Conservation (phyloP, 2,797 vertebrate genomes). For the Anabas testudineus region DNA sequence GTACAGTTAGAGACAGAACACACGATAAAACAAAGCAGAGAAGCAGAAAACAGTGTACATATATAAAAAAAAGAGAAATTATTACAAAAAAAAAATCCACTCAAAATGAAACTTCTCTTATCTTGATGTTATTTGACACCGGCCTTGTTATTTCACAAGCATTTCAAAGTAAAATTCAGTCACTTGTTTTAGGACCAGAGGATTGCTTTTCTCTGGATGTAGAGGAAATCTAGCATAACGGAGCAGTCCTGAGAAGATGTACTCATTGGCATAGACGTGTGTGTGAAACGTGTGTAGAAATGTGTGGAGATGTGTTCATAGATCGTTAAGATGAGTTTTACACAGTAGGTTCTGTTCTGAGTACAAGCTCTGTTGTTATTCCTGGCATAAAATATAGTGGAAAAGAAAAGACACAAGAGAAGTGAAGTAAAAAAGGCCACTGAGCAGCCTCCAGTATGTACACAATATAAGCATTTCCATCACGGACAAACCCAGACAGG, state of each 20-base stretch:
- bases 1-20: conserved; percentile 82
- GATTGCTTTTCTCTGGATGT: conserved; percentile 27
- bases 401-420: neutral
- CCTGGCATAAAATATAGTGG: conserved; percentile 20
- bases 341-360: conserved; percentile 7
- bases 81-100: conserved; percentile 60
- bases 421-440: conserved; percentile 41
- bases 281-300: conserved; percentile 11
- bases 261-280: conserved; percentile 46
- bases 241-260: conserved; percentile 64
- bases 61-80: conserved; percentile 50
- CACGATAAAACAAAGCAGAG: conserved; percentile 70
- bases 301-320: conserved; percentile 15
- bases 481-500: conserved; percentile 32
- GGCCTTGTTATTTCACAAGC: too few species aligned
- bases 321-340: conserved; percentile 37
- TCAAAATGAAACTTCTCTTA: conserved; percentile 51
- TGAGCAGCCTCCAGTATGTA: conserved; percentile 52
- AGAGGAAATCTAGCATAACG: conserved; percentile 21
- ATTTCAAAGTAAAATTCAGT: conserved; percentile 16
- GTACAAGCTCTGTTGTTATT: conserved; percentile 28
- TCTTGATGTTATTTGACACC: conserved; percentile 49
- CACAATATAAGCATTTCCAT: conserved; percentile 36
- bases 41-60: conserved; percentile 76
- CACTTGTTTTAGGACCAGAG: conserved; percentile 26